Percentiles rank a stretch among this genome's conserved stretches.
Evolutionary conservation across 2,888 invertebrate species (phyloP).

Genomic region (Aromia moschata): DNA sequence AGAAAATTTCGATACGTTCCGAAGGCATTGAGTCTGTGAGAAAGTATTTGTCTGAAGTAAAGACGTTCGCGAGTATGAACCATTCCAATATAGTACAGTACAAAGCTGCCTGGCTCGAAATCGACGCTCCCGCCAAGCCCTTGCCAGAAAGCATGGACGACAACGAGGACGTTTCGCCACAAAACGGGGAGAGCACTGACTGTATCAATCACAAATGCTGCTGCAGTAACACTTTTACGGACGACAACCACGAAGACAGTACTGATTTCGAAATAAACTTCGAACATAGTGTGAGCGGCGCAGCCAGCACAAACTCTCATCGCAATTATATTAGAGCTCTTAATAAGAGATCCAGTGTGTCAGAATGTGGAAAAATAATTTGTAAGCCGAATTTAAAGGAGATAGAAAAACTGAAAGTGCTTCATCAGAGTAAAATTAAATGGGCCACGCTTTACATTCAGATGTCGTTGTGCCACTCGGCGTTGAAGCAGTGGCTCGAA

Average conservation of each 20-base stretch:
- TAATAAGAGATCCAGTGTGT: conserved; percentile 54
- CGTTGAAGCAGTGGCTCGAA: conserved; percentile 79
- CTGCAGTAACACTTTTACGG: conserved; percentile 43
- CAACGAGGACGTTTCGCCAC: background rate
- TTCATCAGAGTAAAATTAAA: conserved; percentile 61
- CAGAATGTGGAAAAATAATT: conserved; percentile 57
- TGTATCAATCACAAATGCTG: conserved; percentile 47
- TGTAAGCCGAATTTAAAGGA: conserved; percentile 54
- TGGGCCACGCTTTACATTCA: conserved; percentile 83
- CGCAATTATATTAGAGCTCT: conserved; percentile 4
- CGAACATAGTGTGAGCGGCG: conserved; percentile 47
- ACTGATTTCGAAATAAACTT: conserved; percentile 57
- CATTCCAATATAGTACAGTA: conserved; percentile 85
- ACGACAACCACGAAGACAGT: conserved; percentile 40
- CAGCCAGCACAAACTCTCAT: conserved; percentile 26
- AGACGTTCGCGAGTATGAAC: conserved; percentile 80
- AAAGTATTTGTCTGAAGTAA: conserved; percentile 78
- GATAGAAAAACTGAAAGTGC: conserved; percentile 43
- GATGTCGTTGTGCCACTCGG: conserved; percentile 83
- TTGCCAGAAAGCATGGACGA: conserved; percentile 29
- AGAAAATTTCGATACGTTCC: conserved; percentile 76
- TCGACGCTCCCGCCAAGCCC: conserved; percentile 64
- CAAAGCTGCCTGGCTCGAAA: conserved; percentile 85
- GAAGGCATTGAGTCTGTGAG: conserved; percentile 71
- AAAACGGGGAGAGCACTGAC: conserved; percentile 23